These are phyloP conservation scores for Frieseomelitta varia DNA, from an alignment of 1,140 invertebrate genomes.

Conservation along the genomic window DNA sequence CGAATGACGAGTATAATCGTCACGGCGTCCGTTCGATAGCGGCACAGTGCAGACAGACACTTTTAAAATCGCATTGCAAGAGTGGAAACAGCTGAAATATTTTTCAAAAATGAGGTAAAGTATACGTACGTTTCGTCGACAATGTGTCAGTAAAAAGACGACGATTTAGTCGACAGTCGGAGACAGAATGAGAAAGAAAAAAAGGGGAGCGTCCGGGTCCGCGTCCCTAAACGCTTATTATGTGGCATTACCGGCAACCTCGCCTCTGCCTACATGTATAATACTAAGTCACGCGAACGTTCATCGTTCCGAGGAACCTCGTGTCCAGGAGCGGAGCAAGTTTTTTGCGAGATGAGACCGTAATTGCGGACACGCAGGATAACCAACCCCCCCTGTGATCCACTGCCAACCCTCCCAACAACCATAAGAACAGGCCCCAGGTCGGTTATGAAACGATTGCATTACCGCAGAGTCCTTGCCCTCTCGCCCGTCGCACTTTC, in stretches of 20 bases:
- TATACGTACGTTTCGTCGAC: too few relatives aligned
- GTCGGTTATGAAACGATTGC: not conserved
- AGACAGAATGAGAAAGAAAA: constrained; percentile 40
- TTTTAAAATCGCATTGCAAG: too few relatives aligned
- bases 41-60: too few relatives aligned
- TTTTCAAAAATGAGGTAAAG: too few relatives aligned
- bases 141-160: too few relatives aligned
- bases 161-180: too few relatives aligned
- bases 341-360: constrained; percentile 60
- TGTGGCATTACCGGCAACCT: constrained; percentile 73
- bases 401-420: not conserved
- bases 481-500: not conserved
- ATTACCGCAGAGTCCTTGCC: not conserved
- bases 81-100: too few relatives aligned
- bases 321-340: constrained; percentile 65
- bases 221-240: constrained; percentile 79
- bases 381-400: not conserved
- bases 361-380: constrained; percentile 63
- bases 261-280: constrained; percentile 64
- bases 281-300: constrained; percentile 77
- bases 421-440: not conserved
- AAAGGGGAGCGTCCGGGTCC: constrained; percentile 60
- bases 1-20: too few relatives aligned
- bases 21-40: too few relatives aligned
- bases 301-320: constrained; percentile 56